These are phyloP conservation scores for Anguilla marmorata DNA, from an alignment of 2,797 vertebrate species.

Conservation along the genomic window DNA sequence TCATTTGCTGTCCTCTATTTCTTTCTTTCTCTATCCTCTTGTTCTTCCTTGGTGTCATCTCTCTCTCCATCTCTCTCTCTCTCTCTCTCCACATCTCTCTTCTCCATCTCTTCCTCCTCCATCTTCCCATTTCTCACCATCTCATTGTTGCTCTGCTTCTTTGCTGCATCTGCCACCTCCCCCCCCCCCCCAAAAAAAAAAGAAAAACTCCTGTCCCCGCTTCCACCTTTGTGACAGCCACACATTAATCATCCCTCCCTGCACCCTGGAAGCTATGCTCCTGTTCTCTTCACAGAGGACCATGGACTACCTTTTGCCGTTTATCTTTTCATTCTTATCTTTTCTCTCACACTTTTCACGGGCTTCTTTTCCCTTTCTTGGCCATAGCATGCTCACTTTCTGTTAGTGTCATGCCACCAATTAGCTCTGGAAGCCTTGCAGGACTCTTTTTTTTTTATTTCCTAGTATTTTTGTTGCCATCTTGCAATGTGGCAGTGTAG, in stretches of 20 bases:
- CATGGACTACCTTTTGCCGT: conserved; percentile 43
- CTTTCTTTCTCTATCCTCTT: neutral
- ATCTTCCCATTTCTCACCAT: conserved; percentile 22
- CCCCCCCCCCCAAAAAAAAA: neutral
- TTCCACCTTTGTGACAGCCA: conserved; percentile 69
- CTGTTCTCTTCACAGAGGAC: conserved; percentile 31
- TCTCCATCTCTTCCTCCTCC: neutral
- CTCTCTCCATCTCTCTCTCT: conserved; percentile 38
- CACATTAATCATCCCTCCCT: conserved; percentile 73
- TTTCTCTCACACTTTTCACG: conserved; percentile 2
- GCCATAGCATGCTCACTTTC: neutral
- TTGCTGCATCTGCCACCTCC: conserved; percentile 61
- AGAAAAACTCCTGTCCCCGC: conserved; percentile 57
- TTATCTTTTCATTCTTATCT: conserved; percentile 39
- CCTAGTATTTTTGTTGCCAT: neutral
- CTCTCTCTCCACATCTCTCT: neutral
- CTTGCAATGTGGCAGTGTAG: neutral
- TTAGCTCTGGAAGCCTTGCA: neutral
- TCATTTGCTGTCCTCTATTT: conserved; percentile 30
- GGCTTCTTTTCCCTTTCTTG: neutral
- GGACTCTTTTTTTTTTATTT: neutral
- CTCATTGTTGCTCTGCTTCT: conserved; percentile 21
- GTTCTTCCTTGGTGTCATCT: conserved; percentile 43
- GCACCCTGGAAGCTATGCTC: conserved; percentile 51
- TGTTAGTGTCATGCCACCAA: conserved; percentile 5